These are phyloP conservation scores for Lindbergichthys nudifrons DNA, from an alignment of 2,797 vertebrate genomes.

Conservation along the genomic window DNA sequence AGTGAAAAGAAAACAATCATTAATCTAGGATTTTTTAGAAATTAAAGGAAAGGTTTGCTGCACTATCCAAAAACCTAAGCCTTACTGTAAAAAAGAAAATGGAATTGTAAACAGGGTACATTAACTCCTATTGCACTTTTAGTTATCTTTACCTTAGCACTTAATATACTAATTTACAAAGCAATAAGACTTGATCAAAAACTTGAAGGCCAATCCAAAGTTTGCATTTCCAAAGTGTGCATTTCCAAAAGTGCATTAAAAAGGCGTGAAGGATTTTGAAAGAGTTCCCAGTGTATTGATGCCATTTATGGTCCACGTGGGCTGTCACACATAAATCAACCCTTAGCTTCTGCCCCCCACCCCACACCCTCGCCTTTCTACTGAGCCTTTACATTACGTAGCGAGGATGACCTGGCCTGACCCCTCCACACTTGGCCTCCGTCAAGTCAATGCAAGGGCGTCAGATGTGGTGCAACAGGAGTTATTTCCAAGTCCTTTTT, in stretches of 20 bases:
- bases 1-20: too few relatives aligned
- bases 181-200: slow-evolving; percentile 1
- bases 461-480: slow-evolving; percentile 29
- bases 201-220: not conserved
- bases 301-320: slow-evolving; percentile 32
- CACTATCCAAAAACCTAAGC: not conserved
- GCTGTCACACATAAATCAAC: slow-evolving; percentile 57
- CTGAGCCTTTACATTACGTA: slow-evolving; percentile 30
- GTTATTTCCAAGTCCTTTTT: slow-evolving; percentile 22
- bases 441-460: slow-evolving; percentile 31
- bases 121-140: not conserved
- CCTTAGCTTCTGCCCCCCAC: slow-evolving; percentile 8
- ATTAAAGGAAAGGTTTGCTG: too few relatives aligned
- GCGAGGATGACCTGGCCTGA: slow-evolving; percentile 50
- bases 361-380: not conserved
- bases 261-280: slow-evolving; percentile 9
- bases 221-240: not conserved
- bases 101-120: not conserved
- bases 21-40: too few relatives aligned
- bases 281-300: slow-evolving; percentile 25
- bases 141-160: not conserved
- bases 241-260: slow-evolving; percentile 4
- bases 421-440: slow-evolving; percentile 41
- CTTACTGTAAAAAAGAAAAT: not conserved
- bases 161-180: not conserved